A percentile compares a stretch with the other conserved stretches of the same genome.
These are phyloP conservation scores for Passer montanus DNA, from an alignment of 2,113 vertebrate species.

Conservation along the genomic window DNA sequence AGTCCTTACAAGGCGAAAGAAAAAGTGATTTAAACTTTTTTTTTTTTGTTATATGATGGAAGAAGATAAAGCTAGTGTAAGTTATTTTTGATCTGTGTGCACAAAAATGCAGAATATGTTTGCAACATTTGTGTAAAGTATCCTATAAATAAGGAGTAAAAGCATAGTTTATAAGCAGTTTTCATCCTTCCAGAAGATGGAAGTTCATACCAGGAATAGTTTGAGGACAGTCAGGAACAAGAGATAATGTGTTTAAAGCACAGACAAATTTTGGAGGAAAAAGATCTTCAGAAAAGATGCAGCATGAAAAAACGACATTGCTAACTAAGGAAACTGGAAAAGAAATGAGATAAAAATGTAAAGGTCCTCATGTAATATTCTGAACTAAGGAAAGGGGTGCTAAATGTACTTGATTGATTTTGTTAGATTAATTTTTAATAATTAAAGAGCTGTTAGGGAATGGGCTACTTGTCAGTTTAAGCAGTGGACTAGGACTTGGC, in stretches of 20 bases:
- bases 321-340: background rate
- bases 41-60: background rate
- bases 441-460: background rate
- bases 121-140: background rate
- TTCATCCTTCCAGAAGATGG: background rate
- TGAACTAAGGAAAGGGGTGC: background rate
- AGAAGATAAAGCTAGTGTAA: background rate
- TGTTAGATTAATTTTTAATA: background rate
- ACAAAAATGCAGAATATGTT: background rate
- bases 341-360: background rate
- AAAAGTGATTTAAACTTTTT: background rate
- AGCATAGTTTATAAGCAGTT: background rate
- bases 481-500: background rate
- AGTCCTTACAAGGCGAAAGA: background rate
- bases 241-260: background rate
- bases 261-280: background rate
- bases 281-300: background rate
- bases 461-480: background rate
- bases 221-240: background rate
- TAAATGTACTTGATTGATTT: background rate
- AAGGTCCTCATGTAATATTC: background rate
- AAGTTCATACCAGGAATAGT: background rate
- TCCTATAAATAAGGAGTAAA: background rate
- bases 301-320: background rate
- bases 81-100: background rate